A percentile compares a stretch with the other conserved stretches of the same genome.
Evolutionary conservation across 2,888 invertebrate species (phyloP).

Genomic region (Ichneumoninae sp.): DNA sequence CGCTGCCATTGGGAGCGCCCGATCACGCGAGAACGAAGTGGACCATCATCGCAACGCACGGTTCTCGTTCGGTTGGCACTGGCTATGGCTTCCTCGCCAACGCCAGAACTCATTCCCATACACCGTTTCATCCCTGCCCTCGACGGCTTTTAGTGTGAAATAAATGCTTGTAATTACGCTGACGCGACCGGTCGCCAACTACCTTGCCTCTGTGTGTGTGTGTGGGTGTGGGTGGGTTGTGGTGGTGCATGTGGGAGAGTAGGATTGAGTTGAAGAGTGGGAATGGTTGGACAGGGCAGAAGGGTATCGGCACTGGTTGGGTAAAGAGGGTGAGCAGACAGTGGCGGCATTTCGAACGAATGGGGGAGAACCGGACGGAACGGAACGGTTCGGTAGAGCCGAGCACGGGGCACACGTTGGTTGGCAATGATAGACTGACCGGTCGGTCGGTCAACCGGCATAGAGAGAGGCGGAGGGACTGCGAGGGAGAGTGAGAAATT

Average conservation of each 20-base stretch:
- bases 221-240: conserved; percentile 2
- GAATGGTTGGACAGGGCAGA: conserved; percentile 63
- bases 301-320: conserved; percentile 60
- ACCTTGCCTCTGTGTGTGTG: conserved; percentile 39
- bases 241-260: not conserved
- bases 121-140: conserved; percentile 69
- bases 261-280: conserved; percentile 58
- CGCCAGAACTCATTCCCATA: conserved; percentile 42
- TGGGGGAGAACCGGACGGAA: conserved; percentile 63
- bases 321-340: conserved; percentile 55
- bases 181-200: conserved; percentile 70
- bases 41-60: conserved; percentile 14
- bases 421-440: conserved; percentile 79
- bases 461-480: conserved; percentile 11
- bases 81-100: conserved; percentile 5
- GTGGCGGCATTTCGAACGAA: conserved; percentile 70
- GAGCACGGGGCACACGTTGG: conserved; percentile 68
- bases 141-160: conserved; percentile 83
- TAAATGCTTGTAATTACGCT: conserved; percentile 84
- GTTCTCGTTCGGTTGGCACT: conserved; percentile 9
- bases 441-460: conserved; percentile 73
- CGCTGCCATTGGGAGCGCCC: conserved; percentile 44
- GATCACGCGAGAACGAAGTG: conserved; percentile 24
- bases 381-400: conserved; percentile 75
- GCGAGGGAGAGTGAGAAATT: conserved; percentile 10